phyloP scores from a whole-genome alignment of 2,113 vertebrate species.

The Brachionichthys hirsutus region DNA sequence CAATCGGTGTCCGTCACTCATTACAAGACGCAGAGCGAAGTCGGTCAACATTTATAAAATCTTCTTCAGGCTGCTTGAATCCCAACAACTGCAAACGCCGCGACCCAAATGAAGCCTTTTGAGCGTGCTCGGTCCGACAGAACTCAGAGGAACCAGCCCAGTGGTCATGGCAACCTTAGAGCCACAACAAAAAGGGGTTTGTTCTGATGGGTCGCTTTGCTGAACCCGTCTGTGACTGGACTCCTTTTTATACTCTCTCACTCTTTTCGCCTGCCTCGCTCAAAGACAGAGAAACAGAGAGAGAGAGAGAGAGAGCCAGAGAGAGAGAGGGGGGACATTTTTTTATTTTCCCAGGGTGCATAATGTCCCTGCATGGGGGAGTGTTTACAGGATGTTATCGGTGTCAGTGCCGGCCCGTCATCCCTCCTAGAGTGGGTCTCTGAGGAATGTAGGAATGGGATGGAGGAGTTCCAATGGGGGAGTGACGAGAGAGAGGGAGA shows the following conservation, averaged over 20 bases:
- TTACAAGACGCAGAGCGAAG: slow-evolving; percentile 1
- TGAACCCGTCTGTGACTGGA: slow-evolving; percentile 36
- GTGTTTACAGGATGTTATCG: slow-evolving; percentile 80
- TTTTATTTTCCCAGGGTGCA: slow-evolving; percentile 46
- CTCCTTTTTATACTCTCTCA: slow-evolving; percentile 20
- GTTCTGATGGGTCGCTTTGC: slow-evolving; percentile 42
- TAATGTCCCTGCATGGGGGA: slow-evolving; percentile 60
- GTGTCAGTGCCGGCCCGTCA: slow-evolving; percentile 63
- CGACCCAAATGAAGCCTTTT: neutral
- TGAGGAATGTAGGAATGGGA: slow-evolving; percentile 76
- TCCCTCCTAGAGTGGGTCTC: slow-evolving; percentile 72
- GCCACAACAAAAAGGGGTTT: slow-evolving; percentile 70
- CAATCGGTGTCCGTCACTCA: slow-evolving; percentile 2
- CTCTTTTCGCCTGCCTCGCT: neutral
- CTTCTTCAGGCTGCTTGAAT: neutral
- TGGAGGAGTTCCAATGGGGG: slow-evolving; percentile 79
- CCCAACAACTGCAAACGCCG: neutral
- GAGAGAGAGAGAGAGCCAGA: slow-evolving; percentile 1
- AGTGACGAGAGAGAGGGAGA: slow-evolving; percentile 64
- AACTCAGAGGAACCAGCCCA: slow-evolving; percentile 17
- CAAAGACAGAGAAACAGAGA: slow-evolving; percentile 2
- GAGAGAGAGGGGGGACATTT: slow-evolving; percentile 1
- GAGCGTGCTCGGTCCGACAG: slow-evolving; percentile 3
- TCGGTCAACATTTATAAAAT: slow-evolving; percentile 15
- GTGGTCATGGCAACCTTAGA: slow-evolving; percentile 59